Conservation (phyloP, 2,888 invertebrate genomes). For the Philonicus albiceps region DNA sequence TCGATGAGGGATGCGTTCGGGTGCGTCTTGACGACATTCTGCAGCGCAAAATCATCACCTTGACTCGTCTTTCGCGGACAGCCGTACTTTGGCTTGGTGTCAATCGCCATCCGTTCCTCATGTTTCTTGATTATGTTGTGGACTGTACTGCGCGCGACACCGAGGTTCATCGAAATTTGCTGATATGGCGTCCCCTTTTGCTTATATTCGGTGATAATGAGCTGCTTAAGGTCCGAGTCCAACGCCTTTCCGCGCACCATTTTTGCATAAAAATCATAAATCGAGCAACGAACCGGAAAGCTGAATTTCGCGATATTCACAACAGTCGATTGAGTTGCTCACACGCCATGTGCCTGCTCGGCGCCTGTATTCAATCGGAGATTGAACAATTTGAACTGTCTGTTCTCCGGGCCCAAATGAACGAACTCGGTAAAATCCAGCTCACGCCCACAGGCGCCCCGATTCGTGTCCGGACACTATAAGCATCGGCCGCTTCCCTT, state of each 20-base stretch:
- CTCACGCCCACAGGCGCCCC: neutral
- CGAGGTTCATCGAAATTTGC: neutral
- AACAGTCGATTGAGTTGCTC: neutral
- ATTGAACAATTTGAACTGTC: slow-evolving; percentile 12
- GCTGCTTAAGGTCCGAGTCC: neutral
- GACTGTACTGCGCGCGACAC: slow-evolving; percentile 1
- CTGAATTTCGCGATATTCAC: neutral
- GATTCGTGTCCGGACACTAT: neutral
- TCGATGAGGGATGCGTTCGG: neutral
- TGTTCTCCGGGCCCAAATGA: neutral
- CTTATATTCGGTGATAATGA: neutral
- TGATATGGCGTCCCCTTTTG: neutral
- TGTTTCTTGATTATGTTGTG: neutral
- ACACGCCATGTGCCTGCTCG: neutral
- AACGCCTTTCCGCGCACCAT: slow-evolving; percentile 3
- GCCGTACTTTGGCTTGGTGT: neutral
- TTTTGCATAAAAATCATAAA: neutral
- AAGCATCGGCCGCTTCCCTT: neutral
- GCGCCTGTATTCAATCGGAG: slow-evolving; percentile 2
- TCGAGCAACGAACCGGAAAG: neutral
- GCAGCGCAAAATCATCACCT: neutral
- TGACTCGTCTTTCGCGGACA: neutral
- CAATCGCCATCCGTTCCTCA: neutral
- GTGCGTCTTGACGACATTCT: neutral
- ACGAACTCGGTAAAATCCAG: neutral